These are phyloP conservation scores for Drosophila parthenogenetica DNA, from an alignment of 2,888 invertebrate species.

Conservation along the genomic window DNA sequence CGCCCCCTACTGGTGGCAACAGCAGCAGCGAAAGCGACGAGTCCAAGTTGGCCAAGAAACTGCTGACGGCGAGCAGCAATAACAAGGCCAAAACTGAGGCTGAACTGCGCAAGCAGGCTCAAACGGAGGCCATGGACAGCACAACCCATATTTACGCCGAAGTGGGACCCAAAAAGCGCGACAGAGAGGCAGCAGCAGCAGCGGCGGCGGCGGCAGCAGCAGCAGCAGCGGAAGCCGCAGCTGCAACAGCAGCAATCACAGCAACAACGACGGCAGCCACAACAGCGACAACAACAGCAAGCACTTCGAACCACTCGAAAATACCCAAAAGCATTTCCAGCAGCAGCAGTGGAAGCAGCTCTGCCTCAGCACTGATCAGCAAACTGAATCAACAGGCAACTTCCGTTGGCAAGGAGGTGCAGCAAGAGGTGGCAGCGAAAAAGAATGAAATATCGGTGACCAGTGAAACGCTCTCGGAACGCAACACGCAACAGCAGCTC, in stretches of 20 bases:
- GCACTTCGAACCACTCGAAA: constrained; percentile 46
- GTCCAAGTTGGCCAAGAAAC: constrained; percentile 84
- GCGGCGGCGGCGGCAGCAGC: constrained; percentile 52
- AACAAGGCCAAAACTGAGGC: constrained; percentile 54
- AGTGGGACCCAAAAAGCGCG: constrained; percentile 81
- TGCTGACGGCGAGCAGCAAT: constrained; percentile 64
- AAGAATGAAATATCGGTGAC: constrained; percentile 79
- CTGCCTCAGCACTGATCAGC: constrained; percentile 72
- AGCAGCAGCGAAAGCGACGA: constrained; percentile 87
- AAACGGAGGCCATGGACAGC: constrained; percentile 94
- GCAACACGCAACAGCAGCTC: constrained; percentile 85
- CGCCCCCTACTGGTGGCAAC: constrained; percentile 85
- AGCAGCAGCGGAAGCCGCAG: constrained; percentile 48
- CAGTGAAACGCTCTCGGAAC: constrained; percentile 79
- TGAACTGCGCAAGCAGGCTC: constrained; percentile 70
- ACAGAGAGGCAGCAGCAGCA: constrained; percentile 68
- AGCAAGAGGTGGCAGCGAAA: constrained; percentile 37
- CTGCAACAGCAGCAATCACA: constrained; percentile 23
- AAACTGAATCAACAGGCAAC: constrained; percentile 72
- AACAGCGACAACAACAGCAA: constrained; percentile 33
- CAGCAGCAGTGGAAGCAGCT: constrained; percentile 58
- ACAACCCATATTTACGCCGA: constrained; percentile 89
- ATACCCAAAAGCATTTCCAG: constrained; percentile 19
- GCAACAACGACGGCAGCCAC: constrained; percentile 35
- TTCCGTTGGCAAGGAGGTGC: constrained; percentile 37